Evolutionary conservation across 2,797 vertebrate species (phyloP).

Genomic region (Austrolebias charrua): DNA sequence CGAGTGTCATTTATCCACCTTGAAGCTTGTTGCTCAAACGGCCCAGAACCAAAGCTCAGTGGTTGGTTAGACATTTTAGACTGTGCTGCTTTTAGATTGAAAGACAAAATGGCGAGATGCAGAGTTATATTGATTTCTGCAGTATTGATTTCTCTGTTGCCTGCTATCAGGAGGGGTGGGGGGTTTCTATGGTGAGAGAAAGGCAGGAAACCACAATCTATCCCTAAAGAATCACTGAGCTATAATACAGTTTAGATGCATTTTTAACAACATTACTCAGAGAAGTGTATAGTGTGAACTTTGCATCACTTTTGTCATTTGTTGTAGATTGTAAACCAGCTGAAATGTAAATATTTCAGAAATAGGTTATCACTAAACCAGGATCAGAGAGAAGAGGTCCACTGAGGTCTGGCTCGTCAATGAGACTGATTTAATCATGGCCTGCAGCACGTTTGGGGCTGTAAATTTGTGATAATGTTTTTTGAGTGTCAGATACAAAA

Average conservation of each 20-base stretch:
- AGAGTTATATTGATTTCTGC: slow-evolving; percentile 70
- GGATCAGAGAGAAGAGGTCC: slow-evolving; percentile 1
- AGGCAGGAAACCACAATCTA: slow-evolving; percentile 32
- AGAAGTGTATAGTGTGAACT: slow-evolving; percentile 1
- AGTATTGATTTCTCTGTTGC: slow-evolving; percentile 71
- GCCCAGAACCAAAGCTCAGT: slow-evolving; percentile 55
- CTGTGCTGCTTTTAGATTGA: slow-evolving; percentile 48
- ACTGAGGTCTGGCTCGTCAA: not conserved
- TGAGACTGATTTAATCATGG: slow-evolving; percentile 16
- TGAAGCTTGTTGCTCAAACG: slow-evolving; percentile 51
- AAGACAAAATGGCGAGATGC: slow-evolving; percentile 75
- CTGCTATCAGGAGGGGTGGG: slow-evolving; percentile 45
- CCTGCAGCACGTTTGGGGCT: slow-evolving; percentile 1
- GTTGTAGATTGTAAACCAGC: slow-evolving; percentile 1
- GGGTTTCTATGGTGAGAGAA: slow-evolving; percentile 42
- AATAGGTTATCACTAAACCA: slow-evolving; percentile 4
- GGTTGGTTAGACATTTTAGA: slow-evolving; percentile 70
- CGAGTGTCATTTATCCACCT: slow-evolving; percentile 74
- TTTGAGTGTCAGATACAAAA: slow-evolving; percentile 16
- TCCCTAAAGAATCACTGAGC: slow-evolving; percentile 29
- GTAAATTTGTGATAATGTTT: slow-evolving; percentile 9
- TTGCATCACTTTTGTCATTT: slow-evolving; percentile 1
- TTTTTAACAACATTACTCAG: slow-evolving; percentile 2
- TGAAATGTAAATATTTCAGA: slow-evolving; percentile 1
- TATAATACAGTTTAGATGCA: not conserved